Conservation (phyloP, 2,113 vertebrate genomes). For the Climacteris rufus region DNA sequence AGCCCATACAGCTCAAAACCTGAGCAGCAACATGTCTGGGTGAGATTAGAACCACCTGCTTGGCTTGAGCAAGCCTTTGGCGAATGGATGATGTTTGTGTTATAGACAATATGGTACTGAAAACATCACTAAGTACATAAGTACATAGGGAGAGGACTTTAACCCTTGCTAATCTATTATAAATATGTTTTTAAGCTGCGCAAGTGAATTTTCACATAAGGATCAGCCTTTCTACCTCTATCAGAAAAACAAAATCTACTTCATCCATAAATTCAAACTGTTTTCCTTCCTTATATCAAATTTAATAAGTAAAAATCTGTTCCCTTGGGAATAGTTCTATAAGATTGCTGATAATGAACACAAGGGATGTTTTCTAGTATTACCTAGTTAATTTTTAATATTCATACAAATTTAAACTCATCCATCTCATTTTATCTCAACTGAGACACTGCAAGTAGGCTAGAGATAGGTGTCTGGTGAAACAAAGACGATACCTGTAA, state of each 20-base stretch:
- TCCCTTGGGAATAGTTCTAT: not conserved
- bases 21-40: not conserved
- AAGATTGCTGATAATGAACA: conserved; percentile 49
- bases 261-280: not conserved
- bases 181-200: not conserved
- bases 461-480: not conserved
- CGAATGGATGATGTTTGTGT: not conserved
- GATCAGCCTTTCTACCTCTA: not conserved
- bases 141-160: not conserved
- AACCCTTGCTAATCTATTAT: not conserved
- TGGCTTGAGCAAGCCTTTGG: not conserved
- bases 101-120: not conserved
- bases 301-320: not conserved
- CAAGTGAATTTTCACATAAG: not conserved
- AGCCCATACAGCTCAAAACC: not conserved
- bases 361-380: conserved; percentile 22
- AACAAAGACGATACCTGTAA: not conserved
- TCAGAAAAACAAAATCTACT: not conserved
- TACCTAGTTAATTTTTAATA: conserved; percentile 69
- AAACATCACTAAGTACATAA: not conserved
- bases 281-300: not conserved
- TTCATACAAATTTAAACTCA: conserved; percentile 53
- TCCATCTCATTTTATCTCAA: conserved; percentile 21
- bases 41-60: not conserved
- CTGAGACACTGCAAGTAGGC: not conserved